Base-by-base conservation (phyloP, 2,888 invertebrate species). In the Netelia inedita region DNA sequence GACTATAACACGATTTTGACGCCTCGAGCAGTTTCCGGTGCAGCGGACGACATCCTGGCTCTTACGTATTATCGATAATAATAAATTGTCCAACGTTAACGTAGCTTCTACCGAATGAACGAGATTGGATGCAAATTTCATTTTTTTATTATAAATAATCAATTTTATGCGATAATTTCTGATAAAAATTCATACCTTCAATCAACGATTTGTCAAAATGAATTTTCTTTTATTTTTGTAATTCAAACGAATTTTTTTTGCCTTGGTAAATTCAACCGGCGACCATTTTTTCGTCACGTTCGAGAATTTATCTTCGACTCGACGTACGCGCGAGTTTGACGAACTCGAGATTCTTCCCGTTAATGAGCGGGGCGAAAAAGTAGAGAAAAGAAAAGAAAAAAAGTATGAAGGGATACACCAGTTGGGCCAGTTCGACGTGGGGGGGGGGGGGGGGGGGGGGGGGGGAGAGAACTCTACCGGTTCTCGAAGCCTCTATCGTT, bases 351-450 rank as follows among this genome's bases (percentile, higher is more conserved):
- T 10, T 11, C 46, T 59, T 59, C 8, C 8, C 21, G 53, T 43
- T 50, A 69, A 69, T 41, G 14, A 69, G 35, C 50, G 19, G 61
- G 23, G 41, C 50, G 61, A 74, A 53, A 61, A 65, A 46, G 14
- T 23, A 55, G 69, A 53, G 75, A 73, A 35, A 61, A 46, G 23
- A n/a, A n/a, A 23, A 21, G 73, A 73, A 73, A 35, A 35, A 50
- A 55, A 28, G 41, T 19, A 53, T 43, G 23, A 76, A 59, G 68
- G 71, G 78, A 55, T 69, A 65, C 55, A 57, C 55, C 68, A 46
- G 82, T 72, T 69, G 65, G 85, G 65, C 50, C 61, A 78, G 71
- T 76, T 71, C 8, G 16, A 5, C 11, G 6, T 21, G 14, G 46
- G 46, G 46, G 46, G 46, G 46, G 46, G 46, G 46, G 46, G 14